Conservation (phyloP, 1,140 invertebrate species). For the Calephelis virginiensis region DNA sequence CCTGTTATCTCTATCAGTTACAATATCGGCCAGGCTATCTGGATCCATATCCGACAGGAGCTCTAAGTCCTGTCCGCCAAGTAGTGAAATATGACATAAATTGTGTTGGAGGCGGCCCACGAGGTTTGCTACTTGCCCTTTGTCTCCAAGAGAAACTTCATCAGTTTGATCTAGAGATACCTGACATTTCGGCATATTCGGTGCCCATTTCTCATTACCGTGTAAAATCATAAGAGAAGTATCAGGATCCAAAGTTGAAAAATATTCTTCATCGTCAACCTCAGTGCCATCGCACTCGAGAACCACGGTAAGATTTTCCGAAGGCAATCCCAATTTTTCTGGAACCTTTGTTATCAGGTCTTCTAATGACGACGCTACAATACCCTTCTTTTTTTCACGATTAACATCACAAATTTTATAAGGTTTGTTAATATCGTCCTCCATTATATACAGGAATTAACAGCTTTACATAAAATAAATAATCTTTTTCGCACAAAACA, state of each 20-base stretch:
- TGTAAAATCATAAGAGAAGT: slow-evolving; percentile 89
- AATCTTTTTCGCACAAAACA: slow-evolving; percentile 9
- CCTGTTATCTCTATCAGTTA: slow-evolving; percentile 86
- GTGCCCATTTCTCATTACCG: slow-evolving; percentile 86
- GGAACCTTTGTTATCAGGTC: slow-evolving; percentile 85
- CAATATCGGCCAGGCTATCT: slow-evolving; percentile 87
- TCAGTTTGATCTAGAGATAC: slow-evolving; percentile 85
- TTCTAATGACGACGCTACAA: slow-evolving; percentile 86
- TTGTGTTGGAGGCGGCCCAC: slow-evolving; percentile 87
- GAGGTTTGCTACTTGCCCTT: slow-evolving; percentile 80
- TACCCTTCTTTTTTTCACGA: slow-evolving; percentile 88
- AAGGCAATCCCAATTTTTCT: slow-evolving; percentile 82
- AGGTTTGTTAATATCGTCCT: slow-evolving; percentile 72
- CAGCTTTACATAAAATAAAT: slow-evolving; percentile 19
- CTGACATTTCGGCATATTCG: slow-evolving; percentile 76
- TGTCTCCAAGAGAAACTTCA: slow-evolving; percentile 78
- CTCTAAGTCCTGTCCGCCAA: slow-evolving; percentile 88
- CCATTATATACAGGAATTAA: slow-evolving; percentile 53
- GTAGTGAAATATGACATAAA: slow-evolving; percentile 88
- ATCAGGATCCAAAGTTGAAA: slow-evolving; percentile 89
- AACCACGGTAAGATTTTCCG: slow-evolving; percentile 85
- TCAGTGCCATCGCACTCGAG: slow-evolving; percentile 92
- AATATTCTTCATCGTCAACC: slow-evolving; percentile 93
- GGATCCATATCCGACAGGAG: slow-evolving; percentile 91
- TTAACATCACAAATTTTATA: slow-evolving; percentile 82